phyloP scores from a whole-genome alignment of 92 coral and sea anemone species.

The Meandrina meandrites region DNA sequence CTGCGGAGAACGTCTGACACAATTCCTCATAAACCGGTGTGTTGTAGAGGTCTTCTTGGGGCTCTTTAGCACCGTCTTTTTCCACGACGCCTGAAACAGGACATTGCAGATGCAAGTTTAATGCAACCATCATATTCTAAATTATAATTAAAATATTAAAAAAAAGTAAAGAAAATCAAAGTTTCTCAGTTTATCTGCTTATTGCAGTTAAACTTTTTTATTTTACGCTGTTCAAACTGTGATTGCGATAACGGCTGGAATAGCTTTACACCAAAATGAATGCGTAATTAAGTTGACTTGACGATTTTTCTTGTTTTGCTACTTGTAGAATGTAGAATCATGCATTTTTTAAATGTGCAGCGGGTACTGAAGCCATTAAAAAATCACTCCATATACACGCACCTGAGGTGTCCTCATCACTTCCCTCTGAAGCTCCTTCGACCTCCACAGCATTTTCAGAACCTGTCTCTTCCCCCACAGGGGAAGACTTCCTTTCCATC shows the following conservation, averaged over 20 bases:
- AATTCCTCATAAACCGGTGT: conserved; percentile 79
- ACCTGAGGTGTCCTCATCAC: conserved; percentile 38
- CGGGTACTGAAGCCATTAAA: neutral
- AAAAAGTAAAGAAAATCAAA: no score
- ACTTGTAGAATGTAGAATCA: neutral
- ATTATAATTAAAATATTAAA: no score
- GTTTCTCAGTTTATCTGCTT: no score
- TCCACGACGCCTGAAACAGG: neutral
- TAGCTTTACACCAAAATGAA: no score
- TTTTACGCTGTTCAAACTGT: no score
- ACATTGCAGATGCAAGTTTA: neutral
- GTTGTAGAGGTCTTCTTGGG: conserved; percentile 63
- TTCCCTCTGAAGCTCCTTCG: conserved; percentile 5
- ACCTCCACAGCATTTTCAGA: neutral
- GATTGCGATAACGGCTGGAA: no score
- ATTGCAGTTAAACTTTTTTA: no score
- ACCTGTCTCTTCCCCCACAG: neutral
- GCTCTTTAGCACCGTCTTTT: conserved; percentile 24
- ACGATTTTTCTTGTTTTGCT: no score
- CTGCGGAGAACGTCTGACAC: conserved; percentile 87
- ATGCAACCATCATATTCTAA: no score
- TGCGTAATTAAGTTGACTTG: no score
- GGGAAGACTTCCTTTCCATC: conserved; percentile 41
- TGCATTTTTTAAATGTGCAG: neutral
- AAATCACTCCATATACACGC: neutral